A percentile compares a stretch with the other conserved stretches of the same genome.
These are phyloP conservation scores for Geodia barretti DNA, from an alignment of 37 sponge, comb jelly and placozoan genomes.

Conservation along the genomic window DNA sequence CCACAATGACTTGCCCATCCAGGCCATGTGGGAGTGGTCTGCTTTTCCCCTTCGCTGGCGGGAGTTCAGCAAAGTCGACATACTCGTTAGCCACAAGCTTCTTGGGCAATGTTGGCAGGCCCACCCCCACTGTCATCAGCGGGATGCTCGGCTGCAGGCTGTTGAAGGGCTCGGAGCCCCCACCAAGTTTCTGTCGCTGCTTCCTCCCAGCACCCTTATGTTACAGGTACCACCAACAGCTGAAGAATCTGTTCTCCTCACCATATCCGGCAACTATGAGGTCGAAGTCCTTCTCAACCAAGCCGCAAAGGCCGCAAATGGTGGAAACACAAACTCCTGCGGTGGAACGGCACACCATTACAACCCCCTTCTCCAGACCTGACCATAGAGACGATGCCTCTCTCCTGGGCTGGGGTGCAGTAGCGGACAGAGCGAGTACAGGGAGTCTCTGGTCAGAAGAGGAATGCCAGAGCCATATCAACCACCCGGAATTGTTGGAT, in stretches of 20 bases:
- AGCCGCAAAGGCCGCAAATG: conserved; percentile 9
- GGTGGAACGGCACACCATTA: conserved; percentile 21
- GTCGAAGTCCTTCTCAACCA: conserved; percentile 1
- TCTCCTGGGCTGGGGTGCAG: conserved; percentile 30
- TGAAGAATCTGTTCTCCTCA: conserved; percentile 2
- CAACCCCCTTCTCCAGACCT: not conserved
- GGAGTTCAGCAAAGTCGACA: conserved; percentile 37
- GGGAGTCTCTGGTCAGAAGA: conserved; percentile 41
- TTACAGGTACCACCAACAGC: conserved; percentile 19
- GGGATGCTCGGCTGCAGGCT: too few relatives aligned
- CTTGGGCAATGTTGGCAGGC: conserved; percentile 38
- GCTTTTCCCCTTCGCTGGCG: conserved; percentile 38
- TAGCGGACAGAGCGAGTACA: conserved; percentile 15
- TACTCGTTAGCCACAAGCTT: conserved; percentile 17
- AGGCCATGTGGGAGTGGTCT: not conserved
- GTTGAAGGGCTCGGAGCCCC: too few relatives aligned
- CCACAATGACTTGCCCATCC: conserved; percentile 25
- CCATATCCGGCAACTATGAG: conserved; percentile 8
- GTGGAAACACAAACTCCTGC: conserved; percentile 5
- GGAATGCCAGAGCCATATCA: conserved; percentile 43
- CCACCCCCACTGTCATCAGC: conserved; percentile 11
- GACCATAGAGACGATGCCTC: conserved; percentile 51
- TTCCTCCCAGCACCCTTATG: conserved; percentile 16
- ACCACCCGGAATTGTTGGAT: conserved; percentile 46
- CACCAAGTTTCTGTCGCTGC: too few relatives aligned